Evolutionary conservation across 2,888 invertebrate species (phyloP), one percentile per base, ranked within the genome.

Genomic region (Eledone cirrhosa): DNA sequence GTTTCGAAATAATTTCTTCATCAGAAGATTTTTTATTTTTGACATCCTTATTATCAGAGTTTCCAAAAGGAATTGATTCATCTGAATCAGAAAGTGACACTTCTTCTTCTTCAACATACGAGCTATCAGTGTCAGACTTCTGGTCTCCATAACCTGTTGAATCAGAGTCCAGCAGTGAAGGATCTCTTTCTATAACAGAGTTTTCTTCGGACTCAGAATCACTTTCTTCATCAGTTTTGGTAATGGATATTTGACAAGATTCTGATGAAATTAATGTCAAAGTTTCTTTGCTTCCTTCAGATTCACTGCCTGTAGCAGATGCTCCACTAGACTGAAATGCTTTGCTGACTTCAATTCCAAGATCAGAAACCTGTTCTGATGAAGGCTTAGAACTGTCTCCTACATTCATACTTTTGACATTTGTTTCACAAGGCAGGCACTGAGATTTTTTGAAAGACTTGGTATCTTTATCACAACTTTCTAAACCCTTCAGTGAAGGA

Each of bases 361-460:
- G 41, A 24, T 29, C 72, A n/a, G 72, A 33, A n/a, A 41, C 31
- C 11, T 13, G n/a, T 33, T 31, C n/a, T 7, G 29, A 33, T n/a
- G 72, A 33, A 27, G 31, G 16, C 31, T 24, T 13, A 7, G n/a
- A 22, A 33, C 41, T 72, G 22, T 11, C n/a, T 2, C 29, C 16
- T 24, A 19, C 33, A 41, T 72, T 31, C 41, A 14, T 33, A 72
- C 33, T 33, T 33, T 22, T 33, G 29, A 31, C 27, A 22, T 72
- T 29, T 72, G 31, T 33, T 33, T 31, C 33, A 72, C 29, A 72
- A 72, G 72, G 72, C 41, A 33, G n/a, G 72, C 72, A 72, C 72
- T 72, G 33, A 41, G 72, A 72, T 72, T 33, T 33, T 31, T 22
- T 72, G 72, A 41, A 72, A 72, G 72, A 72, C 33, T 69, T n/a